Conservation (phyloP, 2,797 vertebrate genomes). For the Artibeus lituratus region DNA sequence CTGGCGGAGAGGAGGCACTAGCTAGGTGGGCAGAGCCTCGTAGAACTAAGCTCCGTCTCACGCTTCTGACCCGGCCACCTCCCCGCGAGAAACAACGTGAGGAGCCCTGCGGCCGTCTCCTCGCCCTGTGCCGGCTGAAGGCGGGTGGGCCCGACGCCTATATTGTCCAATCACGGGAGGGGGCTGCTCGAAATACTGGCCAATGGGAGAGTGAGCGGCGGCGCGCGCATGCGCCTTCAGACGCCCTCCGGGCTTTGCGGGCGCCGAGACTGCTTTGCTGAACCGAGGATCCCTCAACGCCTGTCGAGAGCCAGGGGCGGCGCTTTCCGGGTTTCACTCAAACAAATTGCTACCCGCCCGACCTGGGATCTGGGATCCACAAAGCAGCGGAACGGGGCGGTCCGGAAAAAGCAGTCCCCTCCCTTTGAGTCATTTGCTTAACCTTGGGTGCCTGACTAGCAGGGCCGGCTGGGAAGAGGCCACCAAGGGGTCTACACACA, state of each 20-base stretch:
- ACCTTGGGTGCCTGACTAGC: neutral
- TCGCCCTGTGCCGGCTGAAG: too few species aligned
- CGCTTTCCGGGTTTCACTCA: constrained; percentile 50
- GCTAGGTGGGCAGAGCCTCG: neutral
- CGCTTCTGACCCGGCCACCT: accelerated
- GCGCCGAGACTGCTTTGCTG: accelerated
- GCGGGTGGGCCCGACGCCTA: neutral
- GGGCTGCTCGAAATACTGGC: neutral
- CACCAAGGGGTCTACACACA: neutral
- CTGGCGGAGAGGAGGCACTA: neutral
- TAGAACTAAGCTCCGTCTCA: accelerated
- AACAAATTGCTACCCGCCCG: constrained; percentile 53
- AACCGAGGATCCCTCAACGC: accelerated
- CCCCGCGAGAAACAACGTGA: neutral
- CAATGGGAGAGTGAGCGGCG: constrained; percentile 6
- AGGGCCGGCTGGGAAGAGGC: neutral
- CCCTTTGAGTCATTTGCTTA: constrained; percentile 60
- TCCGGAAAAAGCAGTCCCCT: neutral
- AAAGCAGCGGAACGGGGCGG: constrained; percentile 23
- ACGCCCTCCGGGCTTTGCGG: accelerated
- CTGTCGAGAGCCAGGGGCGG: neutral
- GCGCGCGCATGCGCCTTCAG: neutral
- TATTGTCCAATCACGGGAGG: neutral
- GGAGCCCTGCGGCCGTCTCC: too few species aligned
- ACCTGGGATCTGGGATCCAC: neutral